Conservation (phyloP, 2,113 vertebrate genomes). For the Microcebus lehilahytsara region DNA sequence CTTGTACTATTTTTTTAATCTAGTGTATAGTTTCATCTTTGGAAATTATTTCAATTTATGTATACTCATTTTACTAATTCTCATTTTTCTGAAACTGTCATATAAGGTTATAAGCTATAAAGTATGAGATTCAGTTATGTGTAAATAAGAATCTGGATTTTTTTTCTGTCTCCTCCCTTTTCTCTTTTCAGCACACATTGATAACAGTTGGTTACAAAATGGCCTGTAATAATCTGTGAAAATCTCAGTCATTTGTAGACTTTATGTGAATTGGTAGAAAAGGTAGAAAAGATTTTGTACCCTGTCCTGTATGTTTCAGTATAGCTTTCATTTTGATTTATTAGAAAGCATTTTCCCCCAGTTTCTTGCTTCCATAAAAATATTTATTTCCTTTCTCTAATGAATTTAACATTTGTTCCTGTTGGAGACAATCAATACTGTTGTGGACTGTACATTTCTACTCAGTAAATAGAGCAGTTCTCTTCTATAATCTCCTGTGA, state of each 20-base stretch:
- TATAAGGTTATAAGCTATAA: slow-evolving; percentile 46
- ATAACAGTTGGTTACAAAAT: slow-evolving; percentile 60
- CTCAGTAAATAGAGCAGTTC: not conserved
- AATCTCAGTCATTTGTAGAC: slow-evolving; percentile 44
- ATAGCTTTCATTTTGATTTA: slow-evolving; percentile 52
- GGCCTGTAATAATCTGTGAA: not conserved
- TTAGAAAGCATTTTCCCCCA: slow-evolving; percentile 7
- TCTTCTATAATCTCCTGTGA: not conserved
- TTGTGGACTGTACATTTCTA: not conserved
- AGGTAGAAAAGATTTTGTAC: slow-evolving; percentile 4
- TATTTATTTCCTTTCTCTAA: slow-evolving; percentile 44
- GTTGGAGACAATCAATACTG: not conserved
- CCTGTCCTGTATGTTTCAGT: not conserved
- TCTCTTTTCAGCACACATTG: not conserved
- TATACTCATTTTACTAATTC: not conserved
- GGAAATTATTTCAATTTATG: slow-evolving; percentile 42
- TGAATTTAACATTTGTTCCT: slow-evolving; percentile 8
- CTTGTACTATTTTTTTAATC: slow-evolving; percentile 49
- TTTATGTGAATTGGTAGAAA: not conserved
- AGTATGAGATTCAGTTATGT: not conserved
- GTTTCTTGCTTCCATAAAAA: slow-evolving; percentile 32
- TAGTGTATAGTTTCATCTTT: slow-evolving; percentile 34
- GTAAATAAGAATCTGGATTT: not conserved
- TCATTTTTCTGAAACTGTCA: slow-evolving; percentile 20
- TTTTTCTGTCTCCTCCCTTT: not conserved